Base-by-base conservation (phyloP, 1,140 invertebrate genomes). In the Archivesica marissinica region DNA sequence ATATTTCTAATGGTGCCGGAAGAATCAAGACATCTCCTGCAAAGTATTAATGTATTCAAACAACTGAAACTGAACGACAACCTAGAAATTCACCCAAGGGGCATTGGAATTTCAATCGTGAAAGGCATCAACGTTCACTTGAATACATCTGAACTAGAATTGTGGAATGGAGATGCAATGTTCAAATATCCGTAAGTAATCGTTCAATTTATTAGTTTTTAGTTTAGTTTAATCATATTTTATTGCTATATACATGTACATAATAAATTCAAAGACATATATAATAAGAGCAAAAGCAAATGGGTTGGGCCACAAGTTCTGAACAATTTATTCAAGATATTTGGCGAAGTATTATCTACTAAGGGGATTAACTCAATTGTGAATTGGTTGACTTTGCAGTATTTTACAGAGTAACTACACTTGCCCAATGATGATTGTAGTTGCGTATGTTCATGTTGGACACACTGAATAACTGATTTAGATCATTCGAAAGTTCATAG, bases 1-100 rank as follows among this genome's bases (percentile, higher is more conserved):
- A 44, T 75, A 52, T 75, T 75, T 75, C 38, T 75, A 25, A 75
- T 75, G 70, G 39, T 75, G 6, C 70, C 47, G 11, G 70, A 52
- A 47, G 39, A 54, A n/a, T 75, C 47, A 30, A 15, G 50, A 23
- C 7, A 33, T 33, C 0, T 38, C 30, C 28, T 75, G 3, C 6
- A 20, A 30, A 28, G 11, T 4, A 2, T 75, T 13, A n/a, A 50
- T 30, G 17, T 75, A 1, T 75, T 75, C 28, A 47, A 52, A 75
- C 0, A 3, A n/a, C 28, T 75, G 1, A 50, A 54, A 52, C 0
- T 30, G 9, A 35, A 75, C 11, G 15, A 50, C 1, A 38, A 54
- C 0, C 23, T 75, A 4, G 20, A 7, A 0, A 75, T 75, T 7
- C 23, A 33, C 9, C 70, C 70, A 44, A 25, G 33, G 54, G 70